Conservation (phyloP, 1,140 invertebrate species). For the Heterodera schachtii region DNA sequence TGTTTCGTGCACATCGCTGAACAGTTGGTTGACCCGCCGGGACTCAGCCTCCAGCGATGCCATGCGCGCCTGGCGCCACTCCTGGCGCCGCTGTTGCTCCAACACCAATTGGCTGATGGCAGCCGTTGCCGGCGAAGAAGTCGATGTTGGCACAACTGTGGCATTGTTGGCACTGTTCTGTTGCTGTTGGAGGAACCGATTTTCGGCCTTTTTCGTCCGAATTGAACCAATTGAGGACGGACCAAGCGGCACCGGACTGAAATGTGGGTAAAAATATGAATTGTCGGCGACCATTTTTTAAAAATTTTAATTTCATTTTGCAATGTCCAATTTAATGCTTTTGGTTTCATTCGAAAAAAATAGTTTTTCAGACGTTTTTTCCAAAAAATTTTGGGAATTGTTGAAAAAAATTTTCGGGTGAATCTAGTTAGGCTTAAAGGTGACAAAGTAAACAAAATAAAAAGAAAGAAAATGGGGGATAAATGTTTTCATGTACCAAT, state of each 20-base stretch:
- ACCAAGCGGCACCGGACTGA: neutral
- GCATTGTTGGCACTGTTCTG: neutral
- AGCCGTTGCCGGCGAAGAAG: conserved; percentile 23
- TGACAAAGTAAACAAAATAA: too few relatives aligned
- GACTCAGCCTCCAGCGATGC: conserved; percentile 43
- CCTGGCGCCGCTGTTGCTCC: conserved; percentile 43
- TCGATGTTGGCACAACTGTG: neutral
- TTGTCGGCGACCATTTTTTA: too few relatives aligned
- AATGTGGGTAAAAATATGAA: neutral
- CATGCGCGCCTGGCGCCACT: conserved; percentile 48
- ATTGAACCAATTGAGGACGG: conserved; percentile 20
- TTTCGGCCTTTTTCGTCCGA: conserved; percentile 45
- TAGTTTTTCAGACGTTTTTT: too few relatives aligned
- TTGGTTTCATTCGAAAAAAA: too few relatives aligned
- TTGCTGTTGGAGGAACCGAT: conserved; percentile 25
- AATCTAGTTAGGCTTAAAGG: too few relatives aligned
- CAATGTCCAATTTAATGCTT: too few relatives aligned
- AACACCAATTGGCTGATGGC: conserved; percentile 36
- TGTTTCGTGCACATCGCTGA: conserved; percentile 36
- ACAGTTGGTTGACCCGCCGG: conserved; percentile 38
- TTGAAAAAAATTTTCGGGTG: too few relatives aligned
- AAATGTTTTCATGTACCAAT: too few relatives aligned
- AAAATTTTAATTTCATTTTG: too few relatives aligned
- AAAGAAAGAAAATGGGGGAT: too few relatives aligned
- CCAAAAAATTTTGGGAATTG: too few relatives aligned